A percentile compares a stretch with the other conserved stretches of the same genome.
phyloP scores from a whole-genome alignment of 2,113 vertebrate species.

The Cyrtonyx montezumae region DNA sequence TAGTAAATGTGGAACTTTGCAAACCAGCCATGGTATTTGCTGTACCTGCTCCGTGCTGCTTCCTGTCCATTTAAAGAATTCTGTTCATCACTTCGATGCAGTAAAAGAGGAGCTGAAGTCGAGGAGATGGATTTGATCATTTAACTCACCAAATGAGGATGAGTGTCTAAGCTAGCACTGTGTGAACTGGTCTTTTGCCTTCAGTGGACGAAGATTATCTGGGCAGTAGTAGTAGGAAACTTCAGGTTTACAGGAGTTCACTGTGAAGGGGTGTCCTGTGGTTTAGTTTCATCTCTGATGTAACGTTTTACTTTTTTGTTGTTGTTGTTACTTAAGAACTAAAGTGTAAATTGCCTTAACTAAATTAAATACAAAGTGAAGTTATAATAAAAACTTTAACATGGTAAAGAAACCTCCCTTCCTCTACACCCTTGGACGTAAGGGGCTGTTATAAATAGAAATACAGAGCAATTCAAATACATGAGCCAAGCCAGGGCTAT shows the following conservation, averaged over 20 bases:
- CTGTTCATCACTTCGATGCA: not conserved
- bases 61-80: slow-evolving; percentile 24
- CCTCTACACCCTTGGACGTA: not conserved
- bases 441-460: not conserved
- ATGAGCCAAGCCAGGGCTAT: not conserved
- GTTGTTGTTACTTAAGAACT: slow-evolving; percentile 61
- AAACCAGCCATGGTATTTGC: slow-evolving; percentile 11
- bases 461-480: not conserved
- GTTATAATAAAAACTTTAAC: slow-evolving; percentile 32
- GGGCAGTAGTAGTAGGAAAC: not conserved
- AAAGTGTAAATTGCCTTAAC: slow-evolving; percentile 77
- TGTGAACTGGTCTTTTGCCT: slow-evolving; percentile 15
- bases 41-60: slow-evolving; percentile 10
- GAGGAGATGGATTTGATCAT: not conserved
- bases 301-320: slow-evolving; percentile 53
- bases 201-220: not conserved
- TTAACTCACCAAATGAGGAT: not conserved
- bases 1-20: slow-evolving; percentile 30
- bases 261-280: slow-evolving; percentile 67
- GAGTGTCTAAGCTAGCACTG: not conserved
- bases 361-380: slow-evolving; percentile 74
- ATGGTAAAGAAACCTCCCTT: not conserved
- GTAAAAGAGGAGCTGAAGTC: slow-evolving; percentile 33
- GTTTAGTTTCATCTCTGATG: slow-evolving; percentile 66
- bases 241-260: slow-evolving; percentile 65